Conservation (phyloP, 2,797 vertebrate genomes). For the Gorsachius magnificus region DNA sequence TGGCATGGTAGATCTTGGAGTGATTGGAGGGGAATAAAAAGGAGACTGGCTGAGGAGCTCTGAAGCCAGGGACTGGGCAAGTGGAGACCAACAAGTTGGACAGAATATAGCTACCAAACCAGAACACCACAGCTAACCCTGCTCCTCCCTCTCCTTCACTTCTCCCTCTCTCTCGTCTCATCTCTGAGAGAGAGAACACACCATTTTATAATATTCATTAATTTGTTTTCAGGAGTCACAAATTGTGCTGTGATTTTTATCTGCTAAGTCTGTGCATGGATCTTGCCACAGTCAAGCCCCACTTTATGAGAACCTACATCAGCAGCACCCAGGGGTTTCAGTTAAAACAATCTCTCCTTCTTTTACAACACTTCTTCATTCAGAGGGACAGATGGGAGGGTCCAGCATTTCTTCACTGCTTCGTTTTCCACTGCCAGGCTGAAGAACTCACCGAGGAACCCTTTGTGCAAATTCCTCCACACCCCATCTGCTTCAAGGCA, state of each 20-base stretch:
- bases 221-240: slow-evolving; percentile 19
- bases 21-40: background rate
- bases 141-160: background rate
- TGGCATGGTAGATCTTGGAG: background rate
- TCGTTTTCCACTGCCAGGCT: background rate
- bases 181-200: background rate
- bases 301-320: background rate
- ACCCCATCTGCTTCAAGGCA: background rate
- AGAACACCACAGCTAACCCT: background rate
- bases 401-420: background rate
- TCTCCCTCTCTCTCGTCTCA: background rate
- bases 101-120: background rate
- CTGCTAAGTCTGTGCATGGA: background rate
- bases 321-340: background rate
- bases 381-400: background rate
- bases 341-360: background rate
- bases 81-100: background rate
- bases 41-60: background rate
- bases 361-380: background rate
- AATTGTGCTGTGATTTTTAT: slow-evolving; percentile 5
- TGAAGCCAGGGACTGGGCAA: background rate
- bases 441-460: background rate
- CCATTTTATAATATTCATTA: slow-evolving; percentile 1
- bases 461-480: background rate
- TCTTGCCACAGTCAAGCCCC: background rate